Conservation (phyloP, 2,888 invertebrate species). For the Dolomedes plantarius region DNA sequence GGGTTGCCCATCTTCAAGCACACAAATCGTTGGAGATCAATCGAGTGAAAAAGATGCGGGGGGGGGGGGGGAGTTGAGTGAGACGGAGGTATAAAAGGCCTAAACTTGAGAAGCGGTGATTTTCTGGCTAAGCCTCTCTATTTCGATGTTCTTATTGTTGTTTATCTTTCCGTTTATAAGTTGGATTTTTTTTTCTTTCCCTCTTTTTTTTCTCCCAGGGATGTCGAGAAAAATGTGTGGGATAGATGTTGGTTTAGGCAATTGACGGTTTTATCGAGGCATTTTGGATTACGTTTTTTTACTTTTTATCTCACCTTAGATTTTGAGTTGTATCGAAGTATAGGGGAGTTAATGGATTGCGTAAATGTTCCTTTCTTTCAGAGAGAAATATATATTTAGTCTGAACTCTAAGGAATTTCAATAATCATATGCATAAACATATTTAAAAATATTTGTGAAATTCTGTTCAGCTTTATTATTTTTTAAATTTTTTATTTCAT, state of each 20-base stretch:
- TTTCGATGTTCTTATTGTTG: slow-evolving; percentile 38
- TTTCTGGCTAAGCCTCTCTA: slow-evolving; percentile 33
- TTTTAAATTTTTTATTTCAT: no score
- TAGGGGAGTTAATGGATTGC: neutral
- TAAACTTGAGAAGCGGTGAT: slow-evolving; percentile 57
- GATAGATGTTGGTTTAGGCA: neutral
- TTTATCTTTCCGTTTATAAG: slow-evolving; percentile 20
- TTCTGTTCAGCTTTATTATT: no score
- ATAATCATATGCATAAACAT: no score
- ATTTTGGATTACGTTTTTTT: neutral
- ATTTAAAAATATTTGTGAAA: no score
- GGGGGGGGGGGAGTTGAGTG: neutral
- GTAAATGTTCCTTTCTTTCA: neutral
- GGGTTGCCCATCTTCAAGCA: slow-evolving; percentile 18
- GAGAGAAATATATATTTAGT: no score
- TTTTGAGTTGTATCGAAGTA: neutral
- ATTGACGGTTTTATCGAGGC: neutral
- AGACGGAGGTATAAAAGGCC: slow-evolving; percentile 29
- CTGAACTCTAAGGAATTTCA: no score
- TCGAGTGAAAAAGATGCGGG: slow-evolving; percentile 43
- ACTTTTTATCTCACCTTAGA: neutral
- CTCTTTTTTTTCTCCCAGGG: no score
- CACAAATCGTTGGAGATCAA: slow-evolving; percentile 44
- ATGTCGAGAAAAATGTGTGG: neutral
- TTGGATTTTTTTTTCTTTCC: neutral